Base-by-base conservation (phyloP, 2,797 vertebrate genomes). In the Sebastes minor region DNA sequence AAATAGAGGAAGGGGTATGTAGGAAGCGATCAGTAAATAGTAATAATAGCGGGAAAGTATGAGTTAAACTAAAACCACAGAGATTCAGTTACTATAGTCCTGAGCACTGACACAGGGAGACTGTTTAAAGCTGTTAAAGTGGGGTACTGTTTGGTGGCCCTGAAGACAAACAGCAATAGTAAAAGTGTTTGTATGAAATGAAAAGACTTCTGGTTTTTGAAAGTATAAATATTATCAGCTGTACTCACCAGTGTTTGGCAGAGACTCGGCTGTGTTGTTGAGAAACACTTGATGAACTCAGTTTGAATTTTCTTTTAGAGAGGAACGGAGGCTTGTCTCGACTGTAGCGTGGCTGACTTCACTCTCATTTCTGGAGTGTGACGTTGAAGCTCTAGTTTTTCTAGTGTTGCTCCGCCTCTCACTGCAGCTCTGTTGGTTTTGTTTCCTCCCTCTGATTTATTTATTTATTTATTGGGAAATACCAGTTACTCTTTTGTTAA, bases 201-300 rank as follows among this genome's bases (percentile, higher is more conserved):
- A 42, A 42, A 63, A 53, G 27, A 23, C 2, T 57, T 12, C 52
- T 71, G 25, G 9, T 38, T 46, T 12, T 38, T 55, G 8, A 67
- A 38, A 38, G 20, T 49, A 35, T 59, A 18, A 69, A 76, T n/a
- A 3, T 74, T 2, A 74, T 49, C 33, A 71, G 13, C 6, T 81
- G 35, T 63, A 81, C 83, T 85, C 79, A 85, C 83, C 83, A 23
- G 59, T 62, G 61, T 74, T 61, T 56, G 30, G 1, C 55, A 42
- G 65, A 81, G 35, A 71, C 42, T 68, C 56, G 28, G 46, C 46
- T 69, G 65, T 42, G 64, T 69, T 23, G 57, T 55, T 42, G 46
- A 74, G 2, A 18, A 69, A 53, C 6, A 59, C 5, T 6, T 3
- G 42, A 76, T 42, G 62, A 57, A 32, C 8, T 78, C 57, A 46